Conservation (phyloP, 2,888 invertebrate genomes). For the Tetrapedia diversipes region DNA sequence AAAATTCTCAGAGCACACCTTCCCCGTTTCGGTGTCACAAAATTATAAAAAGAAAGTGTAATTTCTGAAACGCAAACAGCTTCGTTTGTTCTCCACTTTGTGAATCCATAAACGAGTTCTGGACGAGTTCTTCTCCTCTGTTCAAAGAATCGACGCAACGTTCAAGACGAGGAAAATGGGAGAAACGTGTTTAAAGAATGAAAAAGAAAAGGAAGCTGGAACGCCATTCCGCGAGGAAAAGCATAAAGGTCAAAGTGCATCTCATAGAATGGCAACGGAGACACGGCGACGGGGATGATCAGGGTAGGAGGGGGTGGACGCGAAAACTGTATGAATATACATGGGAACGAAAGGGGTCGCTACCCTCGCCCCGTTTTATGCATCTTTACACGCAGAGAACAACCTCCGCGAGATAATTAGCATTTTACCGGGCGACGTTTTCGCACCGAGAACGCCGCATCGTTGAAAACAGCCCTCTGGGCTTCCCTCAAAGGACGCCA, state of each 20-base stretch:
- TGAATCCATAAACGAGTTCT: neutral
- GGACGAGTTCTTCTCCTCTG: too few relatives aligned
- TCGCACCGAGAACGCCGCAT: constrained; percentile 3
- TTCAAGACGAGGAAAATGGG: neutral
- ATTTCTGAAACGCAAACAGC: too few relatives aligned
- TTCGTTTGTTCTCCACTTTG: neutral
- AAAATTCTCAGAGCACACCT: too few relatives aligned
- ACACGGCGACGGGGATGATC: constrained; percentile 7
- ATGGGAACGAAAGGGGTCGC: constrained; percentile 59
- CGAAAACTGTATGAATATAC: constrained; percentile 69
- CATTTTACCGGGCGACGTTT: constrained; percentile 60
- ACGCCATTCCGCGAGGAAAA: neutral
- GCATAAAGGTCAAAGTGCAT: constrained; percentile 28
- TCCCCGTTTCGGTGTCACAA: too few relatives aligned
- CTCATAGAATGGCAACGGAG: neutral
- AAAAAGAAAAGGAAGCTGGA: neutral
- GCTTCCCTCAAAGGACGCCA: constrained; percentile 16
- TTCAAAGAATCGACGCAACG: neutral
- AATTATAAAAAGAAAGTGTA: neutral
- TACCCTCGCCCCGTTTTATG: constrained; percentile 41
- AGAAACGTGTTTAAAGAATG: neutral
- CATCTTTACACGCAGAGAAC: constrained; percentile 56
- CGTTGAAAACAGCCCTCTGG: constrained; percentile 2
- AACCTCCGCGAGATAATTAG: constrained; percentile 61
- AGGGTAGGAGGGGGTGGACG: constrained; percentile 14